phyloP scores from a whole-genome alignment of 2,113 vertebrate species.

The Xiphorhynchus elegans region DNA sequence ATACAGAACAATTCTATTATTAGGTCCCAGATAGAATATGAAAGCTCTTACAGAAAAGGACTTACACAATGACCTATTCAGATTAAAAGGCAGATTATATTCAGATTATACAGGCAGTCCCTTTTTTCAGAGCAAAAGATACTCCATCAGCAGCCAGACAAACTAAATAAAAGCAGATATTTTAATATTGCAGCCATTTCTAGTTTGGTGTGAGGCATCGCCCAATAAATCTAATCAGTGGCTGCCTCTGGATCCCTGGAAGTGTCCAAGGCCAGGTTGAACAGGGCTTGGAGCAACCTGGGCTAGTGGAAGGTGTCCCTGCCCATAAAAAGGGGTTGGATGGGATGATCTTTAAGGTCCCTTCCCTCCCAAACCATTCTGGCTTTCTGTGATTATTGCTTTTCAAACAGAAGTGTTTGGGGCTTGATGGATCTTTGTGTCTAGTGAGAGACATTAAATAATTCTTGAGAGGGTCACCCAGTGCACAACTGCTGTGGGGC shows the following conservation, averaged over 20 bases:
- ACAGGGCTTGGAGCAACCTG: neutral
- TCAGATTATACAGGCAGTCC: neutral
- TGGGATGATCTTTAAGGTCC: rapidly evolving
- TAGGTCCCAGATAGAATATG: conserved; percentile 4
- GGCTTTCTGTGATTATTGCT: rapidly evolving
- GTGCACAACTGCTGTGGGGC: neutral
- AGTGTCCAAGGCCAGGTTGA: neutral
- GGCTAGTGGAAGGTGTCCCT: neutral
- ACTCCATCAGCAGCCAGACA: neutral
- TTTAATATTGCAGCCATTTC: neutral
- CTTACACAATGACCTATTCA: conserved; percentile 16
- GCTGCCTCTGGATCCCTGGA: neutral
- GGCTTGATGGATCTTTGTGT: rapidly evolving
- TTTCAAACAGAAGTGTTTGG: neutral
- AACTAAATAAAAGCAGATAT: neutral
- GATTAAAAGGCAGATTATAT: too few relatives aligned
- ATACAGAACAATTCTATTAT: neutral
- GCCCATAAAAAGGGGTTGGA: rapidly evolving
- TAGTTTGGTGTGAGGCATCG: rapidly evolving
- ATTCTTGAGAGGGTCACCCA: neutral
- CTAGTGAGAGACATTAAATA: neutral
- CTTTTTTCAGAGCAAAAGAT: neutral
- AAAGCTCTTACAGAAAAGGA: neutral
- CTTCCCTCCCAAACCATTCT: neutral
- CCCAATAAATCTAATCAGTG: neutral